These are phyloP conservation scores for Marmota flaviventris DNA, from an alignment of 2,113 vertebrate species.

Conservation along the genomic window DNA sequence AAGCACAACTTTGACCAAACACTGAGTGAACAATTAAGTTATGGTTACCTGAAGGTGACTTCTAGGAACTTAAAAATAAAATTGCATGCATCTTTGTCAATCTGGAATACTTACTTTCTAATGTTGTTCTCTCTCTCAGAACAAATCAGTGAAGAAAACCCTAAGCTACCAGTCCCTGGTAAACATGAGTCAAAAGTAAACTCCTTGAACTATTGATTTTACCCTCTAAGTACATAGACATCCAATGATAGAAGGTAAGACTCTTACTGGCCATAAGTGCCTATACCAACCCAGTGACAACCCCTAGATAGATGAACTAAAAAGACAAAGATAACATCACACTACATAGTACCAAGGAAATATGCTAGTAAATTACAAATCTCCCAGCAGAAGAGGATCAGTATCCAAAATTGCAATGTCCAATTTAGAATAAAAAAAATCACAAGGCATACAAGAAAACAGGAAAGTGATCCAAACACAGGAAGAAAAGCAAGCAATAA, in stretches of 20 bases:
- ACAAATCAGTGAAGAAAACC: not conserved
- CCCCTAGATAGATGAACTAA: not conserved
- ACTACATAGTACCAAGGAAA: not conserved
- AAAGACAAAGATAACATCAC: not conserved
- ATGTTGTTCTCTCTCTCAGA: not conserved
- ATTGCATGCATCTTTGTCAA: not conserved
- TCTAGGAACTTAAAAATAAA: slow-evolving; percentile 46
- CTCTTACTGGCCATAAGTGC: not conserved
- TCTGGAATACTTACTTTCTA: not conserved
- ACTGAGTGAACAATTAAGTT: not conserved
- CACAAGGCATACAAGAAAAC: slow-evolving; percentile 23
- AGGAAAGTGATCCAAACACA: not conserved
- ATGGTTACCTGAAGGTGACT: not conserved
- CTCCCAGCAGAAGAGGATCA: not conserved
- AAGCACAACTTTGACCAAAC: not conserved
- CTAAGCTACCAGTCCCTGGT: not conserved
- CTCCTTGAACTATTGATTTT: not conserved
- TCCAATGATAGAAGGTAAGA: not conserved
- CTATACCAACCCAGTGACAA: not conserved
- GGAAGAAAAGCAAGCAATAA: not conserved
- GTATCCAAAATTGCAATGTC: slow-evolving; percentile 21
- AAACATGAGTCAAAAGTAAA: not conserved
- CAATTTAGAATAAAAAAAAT: slow-evolving; percentile 28
- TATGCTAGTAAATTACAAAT: slow-evolving; percentile 10
- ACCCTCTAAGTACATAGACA: not conserved